Evolutionary conservation across 2,113 vertebrate species (phyloP).

Genomic region (Peromyscus polionotus): DNA sequence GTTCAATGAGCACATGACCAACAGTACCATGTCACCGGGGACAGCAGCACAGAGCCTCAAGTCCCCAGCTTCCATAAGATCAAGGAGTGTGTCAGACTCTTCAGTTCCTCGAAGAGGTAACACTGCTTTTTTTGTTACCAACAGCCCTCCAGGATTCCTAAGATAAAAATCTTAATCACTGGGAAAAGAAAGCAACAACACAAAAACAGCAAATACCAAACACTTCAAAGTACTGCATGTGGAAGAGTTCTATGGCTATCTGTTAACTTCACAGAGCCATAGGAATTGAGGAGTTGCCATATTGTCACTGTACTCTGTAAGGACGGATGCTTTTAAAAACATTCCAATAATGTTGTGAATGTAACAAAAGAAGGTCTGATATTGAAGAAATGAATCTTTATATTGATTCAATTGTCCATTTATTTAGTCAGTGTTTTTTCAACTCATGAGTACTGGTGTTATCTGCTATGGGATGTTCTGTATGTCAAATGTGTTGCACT

Average conservation of each 20-base stretch:
- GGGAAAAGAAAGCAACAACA: not conserved
- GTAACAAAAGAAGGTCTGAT: not conserved
- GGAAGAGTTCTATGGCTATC: not conserved
- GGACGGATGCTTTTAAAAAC: constrained; percentile 2
- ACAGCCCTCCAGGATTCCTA: not conserved
- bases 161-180: constrained; percentile 25
- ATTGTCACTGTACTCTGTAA: not conserved
- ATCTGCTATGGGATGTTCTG: no score
- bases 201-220: not conserved
- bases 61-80: constrained; percentile 94
- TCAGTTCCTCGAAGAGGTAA: constrained; percentile 96
- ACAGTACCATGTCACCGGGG: constrained; percentile 93
- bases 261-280: not conserved
- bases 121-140: not conserved
- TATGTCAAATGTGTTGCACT: no score
- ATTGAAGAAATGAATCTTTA: not conserved
- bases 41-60: constrained; percentile 92
- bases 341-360: not conserved
- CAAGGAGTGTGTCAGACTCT: constrained; percentile 96
- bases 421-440: not conserved
- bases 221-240: not conserved
- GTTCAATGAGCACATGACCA: constrained; percentile 91
- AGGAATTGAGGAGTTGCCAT: not conserved
- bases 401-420: constrained; percentile 30
- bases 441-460: not conserved